phyloP scores from a whole-genome alignment of 2,888 invertebrate genomes.

The Ormyrus pomaceus region DNA sequence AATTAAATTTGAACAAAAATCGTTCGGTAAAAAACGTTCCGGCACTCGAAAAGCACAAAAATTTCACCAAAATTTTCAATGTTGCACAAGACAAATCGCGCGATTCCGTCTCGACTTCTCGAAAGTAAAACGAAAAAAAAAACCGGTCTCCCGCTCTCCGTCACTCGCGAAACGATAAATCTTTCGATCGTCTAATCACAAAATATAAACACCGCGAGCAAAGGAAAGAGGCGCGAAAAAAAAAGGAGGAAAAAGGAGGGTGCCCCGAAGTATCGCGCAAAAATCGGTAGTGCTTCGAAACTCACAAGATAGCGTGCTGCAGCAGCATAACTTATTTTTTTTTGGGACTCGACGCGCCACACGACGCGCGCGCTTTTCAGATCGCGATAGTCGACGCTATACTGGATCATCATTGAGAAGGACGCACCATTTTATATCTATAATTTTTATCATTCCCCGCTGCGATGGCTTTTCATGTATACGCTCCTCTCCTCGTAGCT shows the following conservation, averaged over 20 bases:
- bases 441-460: constrained; percentile 50
- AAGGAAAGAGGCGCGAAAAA: not conserved
- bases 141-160: too few relatives aligned
- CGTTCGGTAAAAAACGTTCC: too few relatives aligned
- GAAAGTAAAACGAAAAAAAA: too few relatives aligned
- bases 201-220: not conserved
- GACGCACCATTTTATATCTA: constrained; percentile 56
- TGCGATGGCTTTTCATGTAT: constrained; percentile 16
- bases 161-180: too few relatives aligned
- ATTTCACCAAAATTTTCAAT: too few relatives aligned
- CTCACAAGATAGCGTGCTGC: constrained; percentile 24
- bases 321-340: constrained; percentile 6
- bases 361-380: constrained; percentile 43
- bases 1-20: too few relatives aligned
- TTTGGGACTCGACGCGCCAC: constrained; percentile 6
- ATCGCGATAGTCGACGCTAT: constrained; percentile 50
- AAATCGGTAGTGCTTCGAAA: not conserved
- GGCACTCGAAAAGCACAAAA: too few relatives aligned
- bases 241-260: not conserved
- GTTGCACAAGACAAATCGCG: too few relatives aligned
- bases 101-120: too few relatives aligned
- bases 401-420: constrained; percentile 54
- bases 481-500: constrained; percentile 4
- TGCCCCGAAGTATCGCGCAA: not conserved
- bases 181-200: too few relatives aligned